Conservation (phyloP, 2,797 vertebrate species). For the Clarias laeviceps region DNA sequence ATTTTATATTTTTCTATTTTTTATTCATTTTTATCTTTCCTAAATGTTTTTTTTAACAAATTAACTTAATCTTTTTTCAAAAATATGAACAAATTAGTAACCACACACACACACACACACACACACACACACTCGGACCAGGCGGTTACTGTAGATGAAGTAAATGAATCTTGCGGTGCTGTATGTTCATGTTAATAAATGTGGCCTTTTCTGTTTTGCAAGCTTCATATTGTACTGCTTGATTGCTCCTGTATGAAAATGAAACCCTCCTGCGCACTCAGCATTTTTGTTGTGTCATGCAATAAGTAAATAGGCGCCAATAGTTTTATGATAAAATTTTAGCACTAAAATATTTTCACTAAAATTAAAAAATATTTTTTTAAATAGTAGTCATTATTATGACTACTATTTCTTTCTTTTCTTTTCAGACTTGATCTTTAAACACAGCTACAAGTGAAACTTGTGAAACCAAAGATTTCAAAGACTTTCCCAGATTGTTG, state of each 20-base stretch:
- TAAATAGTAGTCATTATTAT: no score
- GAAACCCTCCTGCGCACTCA: background rate
- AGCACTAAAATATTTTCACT: no score
- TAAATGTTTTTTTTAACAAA: background rate
- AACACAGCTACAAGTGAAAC: no score
- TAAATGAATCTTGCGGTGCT: background rate
- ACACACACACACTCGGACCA: background rate
- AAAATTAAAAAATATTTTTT: no score
- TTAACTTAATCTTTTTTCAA: background rate
- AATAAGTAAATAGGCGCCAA: no score
- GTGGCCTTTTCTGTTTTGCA: background rate
- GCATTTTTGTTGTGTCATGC: background rate
- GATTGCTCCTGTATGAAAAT: constrained; percentile 4
- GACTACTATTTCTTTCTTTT: no score
- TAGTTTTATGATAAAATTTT: no score
- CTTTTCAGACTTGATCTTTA: no score
- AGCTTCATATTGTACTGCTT: background rate
- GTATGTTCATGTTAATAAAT: background rate
- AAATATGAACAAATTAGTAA: background rate
- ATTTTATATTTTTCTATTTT: no score
- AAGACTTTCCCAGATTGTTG: no score
- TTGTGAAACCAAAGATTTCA: no score
- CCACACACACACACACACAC: background rate
- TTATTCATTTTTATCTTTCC: background rate
- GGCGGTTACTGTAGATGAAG: background rate